These are phyloP conservation scores for Montipora capricornis DNA, from an alignment of 64 coral and sea anemone genomes.

Conservation along the genomic window DNA sequence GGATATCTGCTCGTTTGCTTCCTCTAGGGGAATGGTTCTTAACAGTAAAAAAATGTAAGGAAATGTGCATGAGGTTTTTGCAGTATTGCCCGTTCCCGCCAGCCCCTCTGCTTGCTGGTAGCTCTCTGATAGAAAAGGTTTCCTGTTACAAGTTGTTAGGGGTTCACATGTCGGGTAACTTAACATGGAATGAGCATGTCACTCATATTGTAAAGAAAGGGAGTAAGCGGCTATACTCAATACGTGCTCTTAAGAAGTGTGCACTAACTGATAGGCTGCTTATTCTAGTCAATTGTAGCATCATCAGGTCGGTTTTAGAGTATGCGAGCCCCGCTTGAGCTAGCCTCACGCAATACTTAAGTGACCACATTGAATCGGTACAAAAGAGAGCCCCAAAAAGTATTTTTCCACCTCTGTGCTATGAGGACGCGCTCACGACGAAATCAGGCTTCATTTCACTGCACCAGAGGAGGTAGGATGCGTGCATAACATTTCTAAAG, in stretches of 20 bases:
- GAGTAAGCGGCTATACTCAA: background rate
- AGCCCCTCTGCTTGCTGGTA: background rate
- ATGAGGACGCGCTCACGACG: too few species aligned
- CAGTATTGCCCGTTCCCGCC: background rate
- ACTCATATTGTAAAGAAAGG: conserved; percentile 14
- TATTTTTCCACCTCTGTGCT: too few species aligned
- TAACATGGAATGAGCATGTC: conserved; percentile 5
- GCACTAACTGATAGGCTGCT: background rate
- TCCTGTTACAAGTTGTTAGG: conserved; percentile 7
- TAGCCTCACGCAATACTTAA: background rate
- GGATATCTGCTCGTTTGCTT: conserved; percentile 4
- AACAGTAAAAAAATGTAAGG: conserved; percentile 21
- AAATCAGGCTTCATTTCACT: too few species aligned
- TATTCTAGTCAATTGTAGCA: background rate
- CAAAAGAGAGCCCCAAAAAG: too few species aligned
- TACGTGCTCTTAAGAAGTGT: background rate
- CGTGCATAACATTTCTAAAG: too few species aligned
- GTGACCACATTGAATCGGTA: too few species aligned
- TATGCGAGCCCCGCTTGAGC: conserved; percentile 3
- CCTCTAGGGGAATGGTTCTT: conserved; percentile 57
- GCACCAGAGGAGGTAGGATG: too few species aligned
- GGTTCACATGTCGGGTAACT: background rate
- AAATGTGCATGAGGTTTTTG: background rate
- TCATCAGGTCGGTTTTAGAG: background rate
- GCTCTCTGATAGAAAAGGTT: background rate